Conservation (phyloP, 2,797 vertebrate genomes). For the Emys orbicularis region DNA sequence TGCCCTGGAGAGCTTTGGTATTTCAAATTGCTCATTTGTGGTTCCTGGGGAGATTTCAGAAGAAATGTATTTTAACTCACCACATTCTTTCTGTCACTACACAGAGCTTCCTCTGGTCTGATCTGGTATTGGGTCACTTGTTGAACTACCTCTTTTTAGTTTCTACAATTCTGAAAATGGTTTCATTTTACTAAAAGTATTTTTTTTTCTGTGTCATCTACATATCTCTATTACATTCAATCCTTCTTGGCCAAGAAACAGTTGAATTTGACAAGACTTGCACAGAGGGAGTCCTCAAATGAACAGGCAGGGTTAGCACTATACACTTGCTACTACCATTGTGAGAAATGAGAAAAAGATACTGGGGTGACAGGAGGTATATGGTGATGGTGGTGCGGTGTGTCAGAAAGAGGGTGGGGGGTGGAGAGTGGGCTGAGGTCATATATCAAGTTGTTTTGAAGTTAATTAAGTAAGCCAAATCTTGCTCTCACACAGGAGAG, state of each 20-base stretch:
- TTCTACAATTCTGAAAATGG: neutral
- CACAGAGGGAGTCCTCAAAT: neutral
- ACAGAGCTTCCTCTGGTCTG: neutral
- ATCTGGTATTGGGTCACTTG: neutral
- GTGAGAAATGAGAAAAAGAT: neutral
- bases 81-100: neutral
- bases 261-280: neutral
- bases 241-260: neutral
- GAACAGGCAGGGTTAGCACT: accelerated
- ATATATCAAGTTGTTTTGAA: neutral
- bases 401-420: neutral
- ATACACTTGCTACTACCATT: accelerated
- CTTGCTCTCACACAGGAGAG: neutral
- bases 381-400: neutral
- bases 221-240: neutral
- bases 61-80: neutral
- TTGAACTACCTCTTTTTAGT: neutral
- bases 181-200: neutral
- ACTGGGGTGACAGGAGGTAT: neutral
- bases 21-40: conserved; percentile 18
- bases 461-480: neutral
- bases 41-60: neutral
- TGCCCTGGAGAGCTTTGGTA: neutral
- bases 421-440: neutral
- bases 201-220: neutral